A percentile compares a stretch with the other conserved stretches of the same genome.
Evolutionary conservation across 2,797 vertebrate species (phyloP).

Genomic region (Sebastolobus alascanus): DNA sequence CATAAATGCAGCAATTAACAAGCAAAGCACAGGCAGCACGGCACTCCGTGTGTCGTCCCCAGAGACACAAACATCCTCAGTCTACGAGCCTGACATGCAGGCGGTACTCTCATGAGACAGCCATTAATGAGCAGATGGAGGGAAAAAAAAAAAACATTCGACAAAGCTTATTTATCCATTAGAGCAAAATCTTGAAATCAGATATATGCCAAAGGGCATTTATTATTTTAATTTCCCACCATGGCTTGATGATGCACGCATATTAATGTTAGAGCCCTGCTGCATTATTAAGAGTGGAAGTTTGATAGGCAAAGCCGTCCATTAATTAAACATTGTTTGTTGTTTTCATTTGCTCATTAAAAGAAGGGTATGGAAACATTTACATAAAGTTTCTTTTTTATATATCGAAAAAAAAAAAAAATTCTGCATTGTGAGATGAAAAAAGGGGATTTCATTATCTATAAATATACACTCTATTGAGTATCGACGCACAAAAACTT

Average conservation of each 20-base stretch:
- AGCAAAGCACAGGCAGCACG: constrained; percentile 67
- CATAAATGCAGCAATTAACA: constrained; percentile 84
- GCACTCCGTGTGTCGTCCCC: constrained; percentile 67
- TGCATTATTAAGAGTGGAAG: constrained; percentile 49
- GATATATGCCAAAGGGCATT: constrained; percentile 79
- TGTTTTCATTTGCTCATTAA: constrained; percentile 49
- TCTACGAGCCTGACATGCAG: constrained; percentile 74
- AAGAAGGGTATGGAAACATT: constrained; percentile 31
- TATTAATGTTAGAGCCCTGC: constrained; percentile 53
- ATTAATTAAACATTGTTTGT: constrained; percentile 71
- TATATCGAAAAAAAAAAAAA: background rate
- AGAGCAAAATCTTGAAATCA: constrained; percentile 86
- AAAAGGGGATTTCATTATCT: constrained; percentile 3
- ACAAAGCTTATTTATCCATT: constrained; percentile 88
- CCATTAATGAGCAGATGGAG: constrained; percentile 77
- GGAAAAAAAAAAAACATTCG: constrained; percentile 61
- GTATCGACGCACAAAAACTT: background rate
- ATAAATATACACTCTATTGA: constrained; percentile 7
- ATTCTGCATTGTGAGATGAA: background rate
- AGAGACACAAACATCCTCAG: constrained; percentile 76
- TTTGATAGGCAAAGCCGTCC: constrained; percentile 40
- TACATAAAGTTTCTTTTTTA: constrained; percentile 10
- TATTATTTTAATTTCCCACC: constrained; percentile 72
- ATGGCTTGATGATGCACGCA: constrained; percentile 63
- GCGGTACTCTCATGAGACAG: constrained; percentile 68